A percentile compares a stretch with the other conserved stretches of the same genome.
phyloP scores from a whole-genome alignment of 2,888 invertebrate species.

The Heliconius ismenius region DNA sequence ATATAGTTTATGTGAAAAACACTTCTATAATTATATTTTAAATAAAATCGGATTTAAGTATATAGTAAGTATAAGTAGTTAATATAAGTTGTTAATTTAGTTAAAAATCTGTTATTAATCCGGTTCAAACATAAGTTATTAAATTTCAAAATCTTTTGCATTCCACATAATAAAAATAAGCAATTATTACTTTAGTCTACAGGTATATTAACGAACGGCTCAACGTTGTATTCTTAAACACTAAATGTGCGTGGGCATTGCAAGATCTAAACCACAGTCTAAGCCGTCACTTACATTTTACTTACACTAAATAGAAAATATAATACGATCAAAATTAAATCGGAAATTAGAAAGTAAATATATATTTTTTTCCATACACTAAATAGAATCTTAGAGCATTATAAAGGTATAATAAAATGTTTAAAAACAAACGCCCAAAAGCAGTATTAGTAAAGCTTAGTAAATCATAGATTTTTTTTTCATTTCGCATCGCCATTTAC shows the following conservation, averaged over 20 bases:
- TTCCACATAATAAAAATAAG: conserved; percentile 4
- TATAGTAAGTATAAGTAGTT: no score
- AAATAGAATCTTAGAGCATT: conserved; percentile 11
- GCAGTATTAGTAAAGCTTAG: conserved; percentile 45
- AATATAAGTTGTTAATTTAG: no score
- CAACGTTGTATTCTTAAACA: conserved; percentile 47
- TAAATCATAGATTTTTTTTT: conserved; percentile 31
- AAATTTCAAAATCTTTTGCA: conserved; percentile 1
- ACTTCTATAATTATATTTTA: no score
- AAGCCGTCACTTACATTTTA: conserved; percentile 53
- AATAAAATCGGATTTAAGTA: no score
- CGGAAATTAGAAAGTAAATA: conserved; percentile 11
- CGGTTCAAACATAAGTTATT: no score
- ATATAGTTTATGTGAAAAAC: no score
- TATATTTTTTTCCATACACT: conserved; percentile 11
- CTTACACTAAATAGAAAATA: conserved; percentile 39
- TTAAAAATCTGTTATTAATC: no score
- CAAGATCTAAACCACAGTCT: conserved; percentile 63
- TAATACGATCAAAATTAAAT: conserved; percentile 17
- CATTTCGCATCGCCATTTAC: conserved; percentile 45
- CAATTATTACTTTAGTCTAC: conserved; percentile 9
- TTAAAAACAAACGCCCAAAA: conserved; percentile 39
- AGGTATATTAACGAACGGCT: conserved; percentile 33
- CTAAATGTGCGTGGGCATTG: conserved; percentile 69
- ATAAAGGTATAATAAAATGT: conserved; percentile 35